Evolutionary conservation across 2,797 vertebrate genomes (phyloP).

Genomic region (Platalea minor): DNA sequence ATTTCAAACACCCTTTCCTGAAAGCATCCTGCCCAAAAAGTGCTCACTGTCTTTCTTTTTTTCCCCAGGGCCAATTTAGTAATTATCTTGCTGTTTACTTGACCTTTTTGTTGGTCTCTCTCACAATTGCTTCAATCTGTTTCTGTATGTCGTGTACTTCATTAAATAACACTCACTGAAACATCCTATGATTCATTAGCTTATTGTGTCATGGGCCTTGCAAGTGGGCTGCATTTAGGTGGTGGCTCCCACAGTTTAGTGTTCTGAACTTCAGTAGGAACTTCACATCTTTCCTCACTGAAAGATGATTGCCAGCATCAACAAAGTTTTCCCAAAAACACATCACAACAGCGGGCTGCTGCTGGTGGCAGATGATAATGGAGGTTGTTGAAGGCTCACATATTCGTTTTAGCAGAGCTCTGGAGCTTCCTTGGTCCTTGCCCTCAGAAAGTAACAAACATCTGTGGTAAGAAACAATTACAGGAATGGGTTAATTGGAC

Average conservation of each 20-base stretch:
- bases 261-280: background rate
- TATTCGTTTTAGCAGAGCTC: background rate
- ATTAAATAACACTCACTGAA: constrained; percentile 40
- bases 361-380: background rate
- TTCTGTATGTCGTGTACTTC: constrained; percentile 18
- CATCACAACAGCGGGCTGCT: background rate
- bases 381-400: background rate
- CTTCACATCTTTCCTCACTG: background rate
- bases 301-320: background rate
- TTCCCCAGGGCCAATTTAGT: background rate
- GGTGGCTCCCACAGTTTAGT: background rate
- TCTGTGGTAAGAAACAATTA: background rate
- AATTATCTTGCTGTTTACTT: constrained; percentile 6
- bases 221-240: background rate
- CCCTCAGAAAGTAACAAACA: background rate
- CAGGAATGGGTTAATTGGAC: background rate
- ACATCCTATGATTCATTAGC: constrained; percentile 29
- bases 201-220: constrained; percentile 13
- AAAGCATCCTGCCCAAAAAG: background rate
- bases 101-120: constrained; percentile 16
- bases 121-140: constrained; percentile 37
- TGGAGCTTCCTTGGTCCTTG: background rate
- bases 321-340: background rate
- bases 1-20: background rate
- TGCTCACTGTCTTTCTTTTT: background rate